Percentiles rank a stretch among this genome's conserved stretches.
Evolutionary conservation across 2,797 vertebrate genomes (phyloP).

Genomic region (Caiman crocodilus): DNA sequence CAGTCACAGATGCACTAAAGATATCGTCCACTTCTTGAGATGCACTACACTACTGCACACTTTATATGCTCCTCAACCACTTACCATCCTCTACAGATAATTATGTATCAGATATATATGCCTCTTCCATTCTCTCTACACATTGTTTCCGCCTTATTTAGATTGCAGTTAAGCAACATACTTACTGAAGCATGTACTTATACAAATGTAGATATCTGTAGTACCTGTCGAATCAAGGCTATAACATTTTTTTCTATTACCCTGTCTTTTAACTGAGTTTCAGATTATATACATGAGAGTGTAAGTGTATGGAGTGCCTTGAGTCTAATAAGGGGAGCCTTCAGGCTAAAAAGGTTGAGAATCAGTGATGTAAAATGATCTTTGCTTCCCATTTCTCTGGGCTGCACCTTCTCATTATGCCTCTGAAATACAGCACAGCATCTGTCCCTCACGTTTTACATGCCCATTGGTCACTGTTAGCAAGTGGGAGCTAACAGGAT

Average conservation of each 20-base stretch:
- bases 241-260: neutral
- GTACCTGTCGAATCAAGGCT: neutral
- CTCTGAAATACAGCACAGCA: neutral
- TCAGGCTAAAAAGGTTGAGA: neutral
- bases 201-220: too few species aligned
- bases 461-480: neutral
- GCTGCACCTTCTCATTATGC: neutral
- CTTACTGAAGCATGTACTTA: neutral
- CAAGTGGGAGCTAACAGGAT: neutral
- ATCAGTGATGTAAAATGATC: neutral
- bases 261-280: neutral
- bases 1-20: neutral
- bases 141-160: neutral
- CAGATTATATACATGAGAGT: too few species aligned
- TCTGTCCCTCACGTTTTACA: neutral
- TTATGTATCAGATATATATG: accelerated
- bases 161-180: neutral
- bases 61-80: neutral
- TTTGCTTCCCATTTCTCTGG: neutral
- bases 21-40: neutral
- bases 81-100: neutral
- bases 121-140: too few species aligned
- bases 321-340: too few species aligned
- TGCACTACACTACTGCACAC: neutral
- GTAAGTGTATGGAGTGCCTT: too few species aligned